A percentile compares a stretch with the other conserved stretches of the same genome.
Evolutionary conservation across 2,113 vertebrate species (phyloP).

Genomic region (Sebastes schlegelii): DNA sequence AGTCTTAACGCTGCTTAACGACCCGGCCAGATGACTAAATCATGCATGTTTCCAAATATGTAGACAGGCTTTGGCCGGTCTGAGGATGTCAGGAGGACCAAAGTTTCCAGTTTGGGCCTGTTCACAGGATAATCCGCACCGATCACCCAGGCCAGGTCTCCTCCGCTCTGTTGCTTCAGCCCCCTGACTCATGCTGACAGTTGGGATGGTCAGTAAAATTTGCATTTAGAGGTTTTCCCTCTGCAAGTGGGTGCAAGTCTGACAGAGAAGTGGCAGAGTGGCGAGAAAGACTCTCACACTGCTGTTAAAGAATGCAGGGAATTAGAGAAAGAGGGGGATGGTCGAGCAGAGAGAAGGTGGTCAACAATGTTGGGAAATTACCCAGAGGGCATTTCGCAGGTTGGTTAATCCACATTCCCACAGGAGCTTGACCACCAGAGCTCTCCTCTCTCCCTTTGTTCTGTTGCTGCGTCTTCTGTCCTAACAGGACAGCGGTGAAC

Average conservation of each 20-base stretch:
- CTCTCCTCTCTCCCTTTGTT: slow-evolving; percentile 1
- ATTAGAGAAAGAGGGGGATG: slow-evolving; percentile 62
- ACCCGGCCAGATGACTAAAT: not conserved
- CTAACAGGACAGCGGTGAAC: not conserved
- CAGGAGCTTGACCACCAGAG: slow-evolving; percentile 32
- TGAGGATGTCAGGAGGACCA: slow-evolving; percentile 1
- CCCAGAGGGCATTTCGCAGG: slow-evolving; percentile 62
- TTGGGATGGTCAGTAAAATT: slow-evolving; percentile 29
- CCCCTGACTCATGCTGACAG: not conserved
- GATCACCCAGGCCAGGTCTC: slow-evolving; percentile 11
- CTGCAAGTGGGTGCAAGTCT: slow-evolving; percentile 34
- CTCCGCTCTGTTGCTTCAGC: slow-evolving; percentile 18
- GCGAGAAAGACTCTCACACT: slow-evolving; percentile 62
- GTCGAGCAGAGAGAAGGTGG: slow-evolving; percentile 49
- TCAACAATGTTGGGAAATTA: slow-evolving; percentile 57
- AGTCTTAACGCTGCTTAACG: not conserved
- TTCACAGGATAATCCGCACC: slow-evolving; percentile 23
- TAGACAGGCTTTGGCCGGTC: not conserved
- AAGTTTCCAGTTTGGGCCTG: slow-evolving; percentile 29
- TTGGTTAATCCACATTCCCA: slow-evolving; percentile 71
- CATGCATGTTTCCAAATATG: not conserved
- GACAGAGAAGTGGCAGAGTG: slow-evolving; percentile 40
- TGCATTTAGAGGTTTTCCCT: slow-evolving; percentile 9
- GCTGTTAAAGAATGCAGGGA: slow-evolving; percentile 78
- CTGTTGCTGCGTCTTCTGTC: not conserved